Conservation (phyloP, 2,888 invertebrate species). For the Tethea ocularis region DNA sequence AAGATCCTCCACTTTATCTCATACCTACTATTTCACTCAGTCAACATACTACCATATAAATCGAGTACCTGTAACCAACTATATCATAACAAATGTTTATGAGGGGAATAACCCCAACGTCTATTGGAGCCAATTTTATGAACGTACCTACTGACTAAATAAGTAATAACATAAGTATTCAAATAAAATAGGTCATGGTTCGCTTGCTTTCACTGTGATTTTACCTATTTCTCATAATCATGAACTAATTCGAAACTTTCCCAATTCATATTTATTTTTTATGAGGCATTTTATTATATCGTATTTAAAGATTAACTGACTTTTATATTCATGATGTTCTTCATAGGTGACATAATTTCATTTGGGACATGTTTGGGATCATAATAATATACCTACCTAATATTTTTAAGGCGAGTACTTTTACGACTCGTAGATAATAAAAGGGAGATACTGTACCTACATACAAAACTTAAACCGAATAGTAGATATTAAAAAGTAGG, state of each 20-base stretch:
- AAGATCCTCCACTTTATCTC: conserved; percentile 8
- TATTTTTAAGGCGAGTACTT: conserved; percentile 25
- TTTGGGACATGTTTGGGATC: not conserved
- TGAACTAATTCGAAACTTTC: conserved; percentile 40
- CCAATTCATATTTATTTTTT: conserved; percentile 33
- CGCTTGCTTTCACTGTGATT: conserved; percentile 60
- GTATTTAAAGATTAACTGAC: conserved; percentile 9
- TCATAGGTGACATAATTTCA: conserved; percentile 24
- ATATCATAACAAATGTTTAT: conserved; percentile 17
- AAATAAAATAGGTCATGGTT: conserved; percentile 41
- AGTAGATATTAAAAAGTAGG: too few species aligned
- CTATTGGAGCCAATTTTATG: not conserved
- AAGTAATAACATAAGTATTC: too few species aligned
- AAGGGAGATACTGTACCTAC: conserved; percentile 15
- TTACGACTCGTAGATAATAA: conserved; percentile 22
- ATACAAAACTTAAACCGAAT: conserved; percentile 1
- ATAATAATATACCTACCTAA: not conserved
- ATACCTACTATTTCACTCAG: not conserved
- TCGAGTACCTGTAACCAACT: too few species aligned
- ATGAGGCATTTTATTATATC: conserved; percentile 31
- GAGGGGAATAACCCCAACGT: conserved; percentile 17
- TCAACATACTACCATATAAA: too few species aligned
- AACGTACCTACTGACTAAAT: conserved; percentile 7
- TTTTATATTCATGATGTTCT: conserved; percentile 20
- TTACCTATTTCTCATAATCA: conserved; percentile 27